Conservation (phyloP, 1,140 invertebrate genomes). For the Heterodera schachtii region DNA sequence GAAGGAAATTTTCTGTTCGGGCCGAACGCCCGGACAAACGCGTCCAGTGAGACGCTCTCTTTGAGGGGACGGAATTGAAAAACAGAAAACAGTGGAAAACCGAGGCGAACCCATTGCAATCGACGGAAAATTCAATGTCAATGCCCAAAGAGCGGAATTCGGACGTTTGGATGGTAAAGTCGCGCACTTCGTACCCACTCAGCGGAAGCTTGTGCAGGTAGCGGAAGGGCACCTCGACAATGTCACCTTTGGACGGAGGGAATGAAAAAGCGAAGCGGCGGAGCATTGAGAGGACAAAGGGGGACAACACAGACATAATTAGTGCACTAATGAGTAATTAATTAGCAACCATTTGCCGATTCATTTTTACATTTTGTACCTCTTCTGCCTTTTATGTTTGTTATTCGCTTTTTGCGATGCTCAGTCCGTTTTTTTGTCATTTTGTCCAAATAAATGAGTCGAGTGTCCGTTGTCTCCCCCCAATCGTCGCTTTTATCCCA, state of each 20-base stretch:
- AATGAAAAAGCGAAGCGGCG: not conserved
- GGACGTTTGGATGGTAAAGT: conserved; percentile 58
- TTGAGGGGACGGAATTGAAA: not conserved
- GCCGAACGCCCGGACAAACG: conserved; percentile 48
- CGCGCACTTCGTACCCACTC: conserved; percentile 45
- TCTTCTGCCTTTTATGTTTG: not conserved
- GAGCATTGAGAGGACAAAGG: too few species aligned
- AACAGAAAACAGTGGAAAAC: not conserved
- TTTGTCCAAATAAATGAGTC: not conserved
- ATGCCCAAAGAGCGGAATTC: conserved; percentile 54
- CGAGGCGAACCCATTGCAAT: conserved; percentile 53
- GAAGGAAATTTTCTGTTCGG: conserved; percentile 55
- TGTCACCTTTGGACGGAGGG: conserved; percentile 51
- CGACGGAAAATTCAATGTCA: conserved; percentile 56
- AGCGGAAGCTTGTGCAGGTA: conserved; percentile 53
- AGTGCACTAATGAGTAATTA: not conserved
- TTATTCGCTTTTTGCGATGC: not conserved
- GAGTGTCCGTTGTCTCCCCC: too few species aligned
- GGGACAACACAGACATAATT: not conserved
- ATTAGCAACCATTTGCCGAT: not conserved
- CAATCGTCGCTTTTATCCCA: not conserved
- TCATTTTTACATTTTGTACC: not conserved
- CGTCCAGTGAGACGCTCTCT: conserved; percentile 50
- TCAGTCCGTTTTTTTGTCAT: not conserved
- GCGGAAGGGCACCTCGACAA: conserved; percentile 59